Percentiles rank a stretch among this genome's conserved stretches.
phyloP scores from a whole-genome alignment of 1,140 invertebrate genomes.

The Ganaspis sp. region DNA sequence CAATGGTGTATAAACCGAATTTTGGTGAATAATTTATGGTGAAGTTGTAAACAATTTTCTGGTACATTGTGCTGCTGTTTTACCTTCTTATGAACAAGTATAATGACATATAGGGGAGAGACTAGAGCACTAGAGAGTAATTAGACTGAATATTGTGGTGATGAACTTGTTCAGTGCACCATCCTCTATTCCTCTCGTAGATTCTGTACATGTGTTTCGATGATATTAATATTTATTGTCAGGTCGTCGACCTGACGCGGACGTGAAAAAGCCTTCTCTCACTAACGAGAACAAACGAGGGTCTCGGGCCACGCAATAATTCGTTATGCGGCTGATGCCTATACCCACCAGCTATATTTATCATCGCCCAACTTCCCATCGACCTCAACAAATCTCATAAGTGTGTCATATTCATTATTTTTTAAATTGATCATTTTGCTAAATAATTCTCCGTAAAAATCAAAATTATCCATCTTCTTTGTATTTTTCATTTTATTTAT shows the following conservation, averaged over 20 bases:
- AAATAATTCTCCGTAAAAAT: no score
- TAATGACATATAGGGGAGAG: not conserved
- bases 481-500: no score
- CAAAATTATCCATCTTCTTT: no score
- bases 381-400: not conserved
- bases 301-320: conserved; percentile 25
- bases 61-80: not conserved
- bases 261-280: conserved; percentile 20
- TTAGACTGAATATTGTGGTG: not conserved
- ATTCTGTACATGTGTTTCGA: conserved; percentile 3
- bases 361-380: not conserved
- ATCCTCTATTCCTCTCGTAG: not conserved
- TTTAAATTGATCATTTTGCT: not conserved
- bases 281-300: conserved; percentile 28
- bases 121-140: not conserved
- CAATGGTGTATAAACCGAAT: no score
- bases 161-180: not conserved
- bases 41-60: not conserved
- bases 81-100: not conserved
- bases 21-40: not conserved
- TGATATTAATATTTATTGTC: conserved; percentile 30
- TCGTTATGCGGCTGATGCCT: conserved; percentile 23
- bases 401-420: not conserved
- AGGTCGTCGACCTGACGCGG: conserved; percentile 15
- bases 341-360: conserved; percentile 16